Evolutionary conservation across 2,797 vertebrate species (phyloP).

Genomic region (Diplodus puntazzo): DNA sequence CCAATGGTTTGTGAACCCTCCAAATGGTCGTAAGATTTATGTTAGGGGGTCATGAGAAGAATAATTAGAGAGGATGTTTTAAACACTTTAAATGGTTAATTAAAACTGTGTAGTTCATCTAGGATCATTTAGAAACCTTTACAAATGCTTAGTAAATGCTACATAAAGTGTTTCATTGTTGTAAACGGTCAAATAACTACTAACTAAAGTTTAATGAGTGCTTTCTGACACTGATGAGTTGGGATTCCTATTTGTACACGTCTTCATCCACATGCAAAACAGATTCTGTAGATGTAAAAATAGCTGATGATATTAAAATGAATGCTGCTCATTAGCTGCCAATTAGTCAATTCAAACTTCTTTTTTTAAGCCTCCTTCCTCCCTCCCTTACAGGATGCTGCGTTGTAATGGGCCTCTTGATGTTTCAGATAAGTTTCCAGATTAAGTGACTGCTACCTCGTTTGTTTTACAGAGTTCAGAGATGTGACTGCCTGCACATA

Average conservation of each 20-base stretch:
- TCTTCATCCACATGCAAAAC: not conserved
- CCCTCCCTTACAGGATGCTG: slow-evolving; percentile 11
- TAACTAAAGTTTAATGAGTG: not conserved
- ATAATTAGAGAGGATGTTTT: not conserved
- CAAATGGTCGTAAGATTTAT: no score
- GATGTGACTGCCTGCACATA: slow-evolving; percentile 29
- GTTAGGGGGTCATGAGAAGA: not conserved
- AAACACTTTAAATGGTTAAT: no score
- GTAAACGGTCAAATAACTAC: no score
- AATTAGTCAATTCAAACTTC: slow-evolving; percentile 5
- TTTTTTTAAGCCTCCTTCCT: slow-evolving; percentile 21
- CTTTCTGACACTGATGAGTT: not conserved
- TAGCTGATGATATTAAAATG: slow-evolving; percentile 1
- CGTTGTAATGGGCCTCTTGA: slow-evolving; percentile 22
- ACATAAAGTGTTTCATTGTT: no score
- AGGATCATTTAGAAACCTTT: no score
- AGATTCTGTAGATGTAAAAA: slow-evolving; percentile 14
- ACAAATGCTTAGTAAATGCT: no score
- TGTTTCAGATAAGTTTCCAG: slow-evolving; percentile 49
- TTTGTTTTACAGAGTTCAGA: slow-evolving; percentile 39
- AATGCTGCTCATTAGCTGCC: not conserved
- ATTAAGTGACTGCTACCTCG: slow-evolving; percentile 29
- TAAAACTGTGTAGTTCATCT: no score
- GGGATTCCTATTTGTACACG: not conserved
- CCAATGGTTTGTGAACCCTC: no score